These are phyloP conservation scores for Stramonita haemastoma DNA, from an alignment of 2,888 invertebrate genomes.

Conservation along the genomic window DNA sequence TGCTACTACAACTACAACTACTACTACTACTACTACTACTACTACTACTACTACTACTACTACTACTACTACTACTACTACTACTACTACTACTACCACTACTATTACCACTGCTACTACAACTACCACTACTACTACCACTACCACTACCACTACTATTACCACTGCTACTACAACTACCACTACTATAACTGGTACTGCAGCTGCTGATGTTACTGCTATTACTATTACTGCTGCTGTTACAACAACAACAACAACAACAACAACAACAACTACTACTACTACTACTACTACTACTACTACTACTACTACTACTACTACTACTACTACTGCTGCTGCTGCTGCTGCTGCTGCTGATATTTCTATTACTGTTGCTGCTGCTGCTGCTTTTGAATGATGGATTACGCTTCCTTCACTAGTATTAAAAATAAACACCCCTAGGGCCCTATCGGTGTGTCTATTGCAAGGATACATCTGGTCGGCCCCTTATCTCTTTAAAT, in stretches of 20 bases:
- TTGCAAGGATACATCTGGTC: too few species aligned
- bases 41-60: conserved; percentile 11
- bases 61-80: neutral
- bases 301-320: conserved; percentile 1
- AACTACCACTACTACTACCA: neutral
- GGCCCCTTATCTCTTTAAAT: too few species aligned
- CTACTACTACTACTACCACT: neutral
- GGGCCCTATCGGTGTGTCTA: too few species aligned
- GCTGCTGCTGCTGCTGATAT: neutral
- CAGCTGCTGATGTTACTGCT: neutral
- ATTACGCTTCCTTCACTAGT: too few species aligned
- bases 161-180: neutral
- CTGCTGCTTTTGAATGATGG: too few species aligned
- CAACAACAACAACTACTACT: neutral
- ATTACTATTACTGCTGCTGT: neutral
- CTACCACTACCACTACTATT: neutral
- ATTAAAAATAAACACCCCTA: too few species aligned
- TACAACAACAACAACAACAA: neutral
- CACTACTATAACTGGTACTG: neutral
- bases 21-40: neutral
- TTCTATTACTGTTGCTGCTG: neutral
- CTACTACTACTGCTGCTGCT: neutral
- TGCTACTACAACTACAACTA: neutral
- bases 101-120: conserved; percentile 3
- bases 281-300: neutral